Conservation (phyloP, 2,113 vertebrate species). For the Pionites leucogaster region DNA sequence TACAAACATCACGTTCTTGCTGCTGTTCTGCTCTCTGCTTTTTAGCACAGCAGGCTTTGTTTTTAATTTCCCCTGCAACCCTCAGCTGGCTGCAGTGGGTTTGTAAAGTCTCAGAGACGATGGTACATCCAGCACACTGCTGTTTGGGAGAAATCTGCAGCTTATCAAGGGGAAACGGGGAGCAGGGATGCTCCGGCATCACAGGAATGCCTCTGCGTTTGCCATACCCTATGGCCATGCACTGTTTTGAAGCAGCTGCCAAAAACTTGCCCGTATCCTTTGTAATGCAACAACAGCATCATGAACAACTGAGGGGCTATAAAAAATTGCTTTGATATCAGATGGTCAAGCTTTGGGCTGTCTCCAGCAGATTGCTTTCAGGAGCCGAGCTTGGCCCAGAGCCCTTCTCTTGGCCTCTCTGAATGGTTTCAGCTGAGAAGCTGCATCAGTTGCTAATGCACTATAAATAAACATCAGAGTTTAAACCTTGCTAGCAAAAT, state of each 20-base stretch:
- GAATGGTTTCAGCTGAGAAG: constrained; percentile 30
- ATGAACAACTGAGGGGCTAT: neutral
- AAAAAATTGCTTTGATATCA: constrained; percentile 30
- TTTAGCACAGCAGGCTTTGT: neutral
- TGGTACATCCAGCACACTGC: fast-evolving
- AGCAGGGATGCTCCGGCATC: neutral
- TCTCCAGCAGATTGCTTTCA: constrained; percentile 25
- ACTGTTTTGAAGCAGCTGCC: neutral
- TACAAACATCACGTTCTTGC: fast-evolving
- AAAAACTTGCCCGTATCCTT: neutral
- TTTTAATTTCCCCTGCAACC: neutral
- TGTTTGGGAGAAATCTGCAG: fast-evolving
- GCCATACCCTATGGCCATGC: fast-evolving
- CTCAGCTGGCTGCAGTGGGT: neutral
- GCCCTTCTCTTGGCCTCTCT: constrained; percentile 29
- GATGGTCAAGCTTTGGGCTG: constrained; percentile 14
- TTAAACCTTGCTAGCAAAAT: constrained; percentile 23
- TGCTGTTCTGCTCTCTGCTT: neutral
- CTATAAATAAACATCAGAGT: constrained; percentile 46
- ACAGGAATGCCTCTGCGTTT: neutral
- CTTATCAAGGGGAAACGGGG: fast-evolving
- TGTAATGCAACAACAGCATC: neutral
- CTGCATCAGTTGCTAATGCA: constrained; percentile 22
- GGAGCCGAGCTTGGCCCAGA: neutral
- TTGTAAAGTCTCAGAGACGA: fast-evolving